Base-by-base conservation (phyloP, 2,113 vertebrate genomes). In the Uropsilus gracilis region DNA sequence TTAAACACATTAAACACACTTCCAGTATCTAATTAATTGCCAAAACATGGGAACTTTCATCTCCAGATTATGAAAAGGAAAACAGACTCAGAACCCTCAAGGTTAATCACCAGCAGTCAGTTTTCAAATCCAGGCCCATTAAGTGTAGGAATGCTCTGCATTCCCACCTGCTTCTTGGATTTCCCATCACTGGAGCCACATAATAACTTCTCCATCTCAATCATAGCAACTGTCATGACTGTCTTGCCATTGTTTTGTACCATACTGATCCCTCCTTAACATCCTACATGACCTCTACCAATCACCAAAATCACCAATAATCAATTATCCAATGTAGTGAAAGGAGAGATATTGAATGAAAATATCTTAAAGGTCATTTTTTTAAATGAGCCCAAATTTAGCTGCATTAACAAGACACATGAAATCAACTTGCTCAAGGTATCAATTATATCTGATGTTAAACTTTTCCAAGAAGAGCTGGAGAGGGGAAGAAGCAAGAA, bases 401-500 rank as follows among this genome's bases (percentile, higher is more conserved):
- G 50, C 50, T 90, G 34, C 12, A 83, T 94, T 72, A 95, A 94
- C 22, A 22, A 72, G 32, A 85, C 30, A 8, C 46, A 71, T 75
- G 34, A 88, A 88, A 82, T 75, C 61, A 93, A 55, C 34, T 75
- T 94, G 66, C 13, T 76, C 8, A 2, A 85, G 53, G n/a, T 72
- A 11, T 75, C 91, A 59, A 86, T 75, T 53, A 71, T 64, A 90
- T 68, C 63, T 91, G 53, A 91, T 81, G 32, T 87, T 94, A 48
- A 71, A 55, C 12, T 93, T 59, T 90, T 71, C 48, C 63, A 91
- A 76, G 30, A 24, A 10, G 50, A 53, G 4, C 4, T 22, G 3
- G 5, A 5, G 24, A 16, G 28, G 3, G 6, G 30, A 5, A 28
- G 17, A 11, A 37, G 30, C 17, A 12, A 26, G 32, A 2, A 6